Base-by-base conservation (phyloP, 1,140 invertebrate species). In the Daktulosphaira vitifoliae region DNA sequence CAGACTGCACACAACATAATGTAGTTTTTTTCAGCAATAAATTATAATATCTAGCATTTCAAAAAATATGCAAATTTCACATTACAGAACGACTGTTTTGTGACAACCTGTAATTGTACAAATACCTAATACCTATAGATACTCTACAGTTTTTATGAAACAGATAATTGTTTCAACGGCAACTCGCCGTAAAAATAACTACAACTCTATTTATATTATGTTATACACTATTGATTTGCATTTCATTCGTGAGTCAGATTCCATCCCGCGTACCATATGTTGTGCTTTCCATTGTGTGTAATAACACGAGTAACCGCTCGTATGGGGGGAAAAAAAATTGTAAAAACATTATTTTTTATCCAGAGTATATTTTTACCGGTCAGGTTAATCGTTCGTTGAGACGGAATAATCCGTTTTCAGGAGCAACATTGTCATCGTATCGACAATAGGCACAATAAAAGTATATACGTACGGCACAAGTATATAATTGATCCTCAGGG, bases 141-240 rank as follows among this genome's bases (percentile, higher is more conserved):
- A 56, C 33, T 13, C 33, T 6, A 7, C 13, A 37, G 33, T 6
- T 37, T 37, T 37, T 37, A 25, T 18, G 53, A 42, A n/a, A 42
- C 53, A 44, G 53, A 42, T 56, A 42, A 56, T 56, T 56, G 53
- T 56, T 56, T 56, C 53, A 44, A 42, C 22, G 39, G 53, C 13
- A 37, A 7, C n/a, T 15, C 3, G 38, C 20, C 20, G 33, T 23
- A 25, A 44, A 56, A 56, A 56, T 37, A 2, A 3, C 3, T 39
- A 44, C 26, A 26, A 1, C 23, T 56, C 18, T 42, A 56, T 56
- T 42, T 44, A 42, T 26, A 42, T 7, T 42, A 16, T 39, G n/a
- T n/a, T 39, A 44, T 11, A 18, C 6, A 42, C n/a, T 56, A 44
- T 25, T 42, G 5, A 56, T 26, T 44, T 22, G 22, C 15, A 44